Conservation (phyloP, 2,888 invertebrate species). For the Cremastinae sp. region DNA sequence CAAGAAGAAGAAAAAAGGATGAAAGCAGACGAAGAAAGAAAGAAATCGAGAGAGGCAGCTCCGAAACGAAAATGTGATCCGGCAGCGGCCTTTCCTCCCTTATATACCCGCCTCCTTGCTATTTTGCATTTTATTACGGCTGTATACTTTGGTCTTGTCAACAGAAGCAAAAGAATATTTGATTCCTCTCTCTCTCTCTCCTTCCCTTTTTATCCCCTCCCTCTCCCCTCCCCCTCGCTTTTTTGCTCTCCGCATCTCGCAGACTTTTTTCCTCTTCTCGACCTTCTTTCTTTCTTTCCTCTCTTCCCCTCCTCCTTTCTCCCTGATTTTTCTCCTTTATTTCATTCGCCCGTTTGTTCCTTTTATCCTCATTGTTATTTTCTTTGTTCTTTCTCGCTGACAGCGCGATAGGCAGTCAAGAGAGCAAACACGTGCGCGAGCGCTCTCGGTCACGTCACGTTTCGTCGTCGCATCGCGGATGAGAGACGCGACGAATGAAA, state of each 20-base stretch:
- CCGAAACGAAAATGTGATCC: slow-evolving; percentile 29
- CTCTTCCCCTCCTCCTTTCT: too few relatives aligned
- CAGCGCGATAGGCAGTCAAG: not conserved
- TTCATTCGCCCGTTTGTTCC: too few relatives aligned
- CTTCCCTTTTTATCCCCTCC: slow-evolving; percentile 15
- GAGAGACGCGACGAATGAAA: slow-evolving; percentile 48
- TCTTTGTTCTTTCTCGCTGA: too few relatives aligned
- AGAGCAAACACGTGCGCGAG: slow-evolving; percentile 46
- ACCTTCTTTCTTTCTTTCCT: slow-evolving; percentile 7
- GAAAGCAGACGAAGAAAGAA: too few relatives aligned
- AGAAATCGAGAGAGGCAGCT: too few relatives aligned
- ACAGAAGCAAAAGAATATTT: slow-evolving; percentile 52
- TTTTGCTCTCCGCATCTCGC: not conserved
- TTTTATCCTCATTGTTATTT: too few relatives aligned
- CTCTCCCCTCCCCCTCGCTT: slow-evolving; percentile 1
- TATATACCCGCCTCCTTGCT: slow-evolving; percentile 47
- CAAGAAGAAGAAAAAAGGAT: slow-evolving; percentile 47
- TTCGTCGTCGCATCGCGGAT: slow-evolving; percentile 38
- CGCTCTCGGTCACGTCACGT: slow-evolving; percentile 29
- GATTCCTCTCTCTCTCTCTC: slow-evolving; percentile 39
- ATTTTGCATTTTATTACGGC: slow-evolving; percentile 69
- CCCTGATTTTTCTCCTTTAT: too few relatives aligned
- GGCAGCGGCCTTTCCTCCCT: slow-evolving; percentile 37
- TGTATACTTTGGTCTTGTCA: slow-evolving; percentile 57
- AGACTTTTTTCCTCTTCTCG: slow-evolving; percentile 1